A percentile compares a stretch with the other conserved stretches of the same genome.
Evolutionary conservation across 2,797 vertebrate species (phyloP).

Genomic region (Hippoglossus hippoglossus): DNA sequence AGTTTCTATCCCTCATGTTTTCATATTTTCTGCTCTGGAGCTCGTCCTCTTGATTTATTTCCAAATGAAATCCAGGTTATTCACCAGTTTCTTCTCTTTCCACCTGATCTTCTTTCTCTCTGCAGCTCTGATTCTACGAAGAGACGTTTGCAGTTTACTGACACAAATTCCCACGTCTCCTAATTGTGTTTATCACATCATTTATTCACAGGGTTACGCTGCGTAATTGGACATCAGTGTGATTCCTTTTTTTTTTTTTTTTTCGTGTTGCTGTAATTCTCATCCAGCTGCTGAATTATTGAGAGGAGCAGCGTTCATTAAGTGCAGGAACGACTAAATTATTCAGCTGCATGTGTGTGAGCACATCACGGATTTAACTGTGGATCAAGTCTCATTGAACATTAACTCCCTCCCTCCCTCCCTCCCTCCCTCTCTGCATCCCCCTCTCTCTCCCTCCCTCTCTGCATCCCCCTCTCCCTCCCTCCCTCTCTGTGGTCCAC

Average conservation of each 20-base stretch:
- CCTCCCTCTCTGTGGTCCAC: not conserved
- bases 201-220: conserved; percentile 48
- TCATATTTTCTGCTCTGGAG: not conserved
- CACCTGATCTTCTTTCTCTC: not conserved
- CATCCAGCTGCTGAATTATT: conserved; percentile 66
- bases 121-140: not conserved
- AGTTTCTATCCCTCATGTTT: not conserved
- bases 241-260: conserved; percentile 18
- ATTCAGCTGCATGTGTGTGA: conserved; percentile 54
- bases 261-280: conserved; percentile 38
- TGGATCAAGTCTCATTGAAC: not conserved
- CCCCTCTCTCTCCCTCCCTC: too few relatives aligned
- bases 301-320: conserved; percentile 47
- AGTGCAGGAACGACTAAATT: conserved; percentile 61
- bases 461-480: not conserved
- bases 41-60: not conserved
- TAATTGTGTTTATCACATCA: conserved; percentile 47
- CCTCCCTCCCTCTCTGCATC: too few relatives aligned
- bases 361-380: conserved; percentile 31
- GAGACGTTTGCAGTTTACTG: conserved; percentile 5
- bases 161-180: conserved; percentile 11
- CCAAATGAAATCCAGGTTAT: not conserved
- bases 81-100: not conserved
- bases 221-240: conserved; percentile 50
- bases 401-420: not conserved